Base-by-base conservation (phyloP, 2,113 vertebrate genomes). In the Pteruthius melanotis region DNA sequence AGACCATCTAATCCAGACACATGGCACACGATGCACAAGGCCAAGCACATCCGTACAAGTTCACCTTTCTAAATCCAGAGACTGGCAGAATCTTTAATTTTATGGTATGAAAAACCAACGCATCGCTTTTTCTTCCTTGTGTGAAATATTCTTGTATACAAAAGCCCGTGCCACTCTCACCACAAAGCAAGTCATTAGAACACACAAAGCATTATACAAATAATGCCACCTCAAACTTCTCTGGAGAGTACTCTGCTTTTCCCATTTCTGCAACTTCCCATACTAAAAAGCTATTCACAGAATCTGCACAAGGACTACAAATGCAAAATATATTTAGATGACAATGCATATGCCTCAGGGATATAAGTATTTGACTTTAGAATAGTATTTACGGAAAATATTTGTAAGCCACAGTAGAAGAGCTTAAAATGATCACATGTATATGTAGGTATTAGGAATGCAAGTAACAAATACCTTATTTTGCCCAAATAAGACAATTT, bases 11-110 rank as follows among this genome's bases (percentile, higher is more conserved):
- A 54, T 30, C 13, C 39, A 87, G 47, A 77, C 16, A 60, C 0
- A 44, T 0, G n/a, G 16, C 5, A 7, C 10, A 14, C 0, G 2
- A 57, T 10, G 35, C 23, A 77, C 14, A n/a, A 59, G 30, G 35
- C 13, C 23, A 74, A 79, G 50, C 33, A 50, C 1, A 2, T 26
- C 35, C 45, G 65, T 59, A 33, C 3, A 74, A 63, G 31, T 21
- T 84, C 37, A 89, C 52, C 68, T 83, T 40, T 31, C 42, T 59
- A 90, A 85, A 79, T 22, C 30, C 15, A n/a, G 33, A 77, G 33
- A 70, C 11, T 5, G 0, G 49, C 6, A 77, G 74, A 83, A 72
- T 31, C 13, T 63, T 70, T 74, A 42, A 68, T 83, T 53, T 57
- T 18, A 76, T 7, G 2, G 23, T 42, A 35, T 33, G 12, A 79